Conservation (phyloP, 1,140 invertebrate species). For the Bicyclus anynana region DNA sequence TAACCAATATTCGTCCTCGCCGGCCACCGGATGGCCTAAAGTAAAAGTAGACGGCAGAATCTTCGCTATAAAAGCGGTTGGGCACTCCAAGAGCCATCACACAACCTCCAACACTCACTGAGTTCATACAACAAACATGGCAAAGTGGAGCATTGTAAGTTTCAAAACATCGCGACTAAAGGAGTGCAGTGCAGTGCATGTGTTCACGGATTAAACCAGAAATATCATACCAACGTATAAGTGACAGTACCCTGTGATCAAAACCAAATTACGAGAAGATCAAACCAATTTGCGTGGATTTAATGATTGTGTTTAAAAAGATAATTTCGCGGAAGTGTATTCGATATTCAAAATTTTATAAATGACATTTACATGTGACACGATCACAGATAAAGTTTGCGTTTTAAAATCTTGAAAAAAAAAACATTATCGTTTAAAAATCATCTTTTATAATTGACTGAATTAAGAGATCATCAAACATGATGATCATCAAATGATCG, state of each 20-base stretch:
- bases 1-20: slow-evolving; percentile 56
- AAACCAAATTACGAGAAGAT: background rate
- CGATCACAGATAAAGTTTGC: too few species aligned
- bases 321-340: background rate
- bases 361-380: background rate
- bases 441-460: too few species aligned
- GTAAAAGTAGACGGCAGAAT: slow-evolving; percentile 65
- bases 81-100: slow-evolving; percentile 41
- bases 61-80: slow-evolving; percentile 60
- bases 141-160: slow-evolving; percentile 72
- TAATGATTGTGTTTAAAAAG: background rate
- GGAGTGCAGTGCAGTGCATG: slow-evolving; percentile 54
- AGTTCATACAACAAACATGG: slow-evolving; percentile 56
- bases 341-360: background rate
- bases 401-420: too few species aligned
- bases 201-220: background rate
- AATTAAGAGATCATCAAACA: too few species aligned
- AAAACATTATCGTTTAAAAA: too few species aligned
- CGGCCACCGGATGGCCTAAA: slow-evolving; percentile 45
- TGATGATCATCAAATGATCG: too few species aligned
- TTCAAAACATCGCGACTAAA: slow-evolving; percentile 4
- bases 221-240: background rate
- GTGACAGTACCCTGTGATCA: background rate
- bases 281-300: too few species aligned
- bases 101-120: slow-evolving; percentile 42